Evolutionary conservation across 2,888 invertebrate species (phyloP).

Genomic region (Charanyca ferruginea): DNA sequence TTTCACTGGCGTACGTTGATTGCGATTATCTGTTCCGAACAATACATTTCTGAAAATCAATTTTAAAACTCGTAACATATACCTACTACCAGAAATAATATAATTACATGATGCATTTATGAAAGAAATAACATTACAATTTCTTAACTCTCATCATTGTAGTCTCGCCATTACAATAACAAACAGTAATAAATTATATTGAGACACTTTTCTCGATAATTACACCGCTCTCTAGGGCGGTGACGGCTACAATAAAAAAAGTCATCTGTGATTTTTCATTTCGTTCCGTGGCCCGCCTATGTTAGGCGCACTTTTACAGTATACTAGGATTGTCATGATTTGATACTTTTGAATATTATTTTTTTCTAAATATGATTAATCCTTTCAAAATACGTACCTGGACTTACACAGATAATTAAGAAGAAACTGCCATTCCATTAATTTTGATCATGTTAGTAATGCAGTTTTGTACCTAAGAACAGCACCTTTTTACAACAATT

Average conservation of each 20-base stretch:
- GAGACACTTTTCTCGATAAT: slow-evolving; percentile 79
- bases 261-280: slow-evolving; percentile 90
- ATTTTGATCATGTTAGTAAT: too few relatives aligned
- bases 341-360: slow-evolving; percentile 66
- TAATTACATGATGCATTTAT: too few relatives aligned
- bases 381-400: neutral
- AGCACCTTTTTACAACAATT: too few relatives aligned
- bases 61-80: too few relatives aligned
- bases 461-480: too few relatives aligned
- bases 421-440: too few relatives aligned
- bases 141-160: neutral
- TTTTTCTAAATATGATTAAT: neutral
- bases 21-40: too few relatives aligned
- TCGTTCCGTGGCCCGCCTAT: slow-evolving; percentile 83
- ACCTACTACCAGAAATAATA: too few relatives aligned
- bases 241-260: slow-evolving; percentile 84
- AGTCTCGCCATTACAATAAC: slow-evolving; percentile 14
- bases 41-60: too few relatives aligned
- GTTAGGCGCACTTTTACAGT: slow-evolving; percentile 71
- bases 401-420: too few relatives aligned
- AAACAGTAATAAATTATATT: slow-evolving; percentile 51
- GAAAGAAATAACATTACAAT: neutral
- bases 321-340: slow-evolving; percentile 59
- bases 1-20: too few relatives aligned
- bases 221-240: slow-evolving; percentile 80